These are phyloP conservation scores for Periophthalmus magnuspinnatus DNA, from an alignment of 2,797 vertebrate species.

Conservation along the genomic window DNA sequence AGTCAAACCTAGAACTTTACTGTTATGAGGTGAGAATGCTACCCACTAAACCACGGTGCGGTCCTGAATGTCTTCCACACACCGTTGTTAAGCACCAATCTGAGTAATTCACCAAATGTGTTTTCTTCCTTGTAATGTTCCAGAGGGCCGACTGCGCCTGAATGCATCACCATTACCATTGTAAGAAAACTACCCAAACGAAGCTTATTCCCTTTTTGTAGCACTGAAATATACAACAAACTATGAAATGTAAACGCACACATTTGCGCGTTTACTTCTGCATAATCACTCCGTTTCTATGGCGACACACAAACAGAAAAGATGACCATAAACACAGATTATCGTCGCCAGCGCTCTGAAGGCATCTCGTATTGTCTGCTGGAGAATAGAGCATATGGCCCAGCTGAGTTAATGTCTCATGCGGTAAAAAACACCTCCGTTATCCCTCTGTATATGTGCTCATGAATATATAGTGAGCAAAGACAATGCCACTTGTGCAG, in stretches of 20 bases:
- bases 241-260: neutral
- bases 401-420: neutral
- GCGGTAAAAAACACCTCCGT: neutral
- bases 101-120: too few relatives aligned
- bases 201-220: neutral
- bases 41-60: too few relatives aligned
- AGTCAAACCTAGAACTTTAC: too few relatives aligned
- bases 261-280: neutral
- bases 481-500: conserved; percentile 26
- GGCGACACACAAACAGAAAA: conserved; percentile 11
- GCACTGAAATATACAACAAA: neutral
- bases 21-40: too few relatives aligned
- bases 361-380: neutral
- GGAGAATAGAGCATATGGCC: neutral
- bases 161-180: neutral
- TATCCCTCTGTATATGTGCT: neutral
- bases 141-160: neutral
- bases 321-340: conserved; percentile 4
- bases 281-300: conserved; percentile 26
- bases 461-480: conserved; percentile 1
- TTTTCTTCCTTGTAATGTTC: too few relatives aligned
- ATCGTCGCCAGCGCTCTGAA: neutral
- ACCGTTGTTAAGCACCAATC: too few relatives aligned
- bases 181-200: neutral
- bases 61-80: too few relatives aligned